phyloP scores from a whole-genome alignment of 53 echinoderm and acorn worm genomes.

The Hippasteria phrygiana region DNA sequence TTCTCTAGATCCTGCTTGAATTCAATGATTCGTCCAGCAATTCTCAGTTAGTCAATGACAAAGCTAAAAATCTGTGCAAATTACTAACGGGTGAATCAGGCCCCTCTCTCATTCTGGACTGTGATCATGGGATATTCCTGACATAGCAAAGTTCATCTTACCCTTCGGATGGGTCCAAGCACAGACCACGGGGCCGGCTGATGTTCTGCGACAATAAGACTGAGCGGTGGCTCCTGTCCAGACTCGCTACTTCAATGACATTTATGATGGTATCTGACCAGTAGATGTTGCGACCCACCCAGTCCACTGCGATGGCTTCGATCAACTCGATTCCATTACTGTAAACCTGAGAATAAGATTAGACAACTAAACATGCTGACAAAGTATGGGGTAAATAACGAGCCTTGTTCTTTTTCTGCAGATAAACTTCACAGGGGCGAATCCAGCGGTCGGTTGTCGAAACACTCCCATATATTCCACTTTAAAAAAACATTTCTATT shows the following conservation, averaged over 20 bases:
- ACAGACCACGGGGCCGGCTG: slow-evolving; percentile 32
- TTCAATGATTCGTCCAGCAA: too few species aligned
- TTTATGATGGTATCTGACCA: slow-evolving; percentile 62
- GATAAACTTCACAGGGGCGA: neutral
- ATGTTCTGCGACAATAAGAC: slow-evolving; percentile 60
- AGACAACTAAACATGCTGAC: too few species aligned
- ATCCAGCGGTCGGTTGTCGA: too few species aligned
- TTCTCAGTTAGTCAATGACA: too few species aligned
- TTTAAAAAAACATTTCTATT: too few species aligned
- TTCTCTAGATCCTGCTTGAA: too few species aligned
- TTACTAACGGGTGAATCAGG: too few species aligned
- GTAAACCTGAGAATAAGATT: slow-evolving; percentile 42
- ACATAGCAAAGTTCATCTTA: slow-evolving; percentile 40
- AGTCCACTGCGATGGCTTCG: slow-evolving; percentile 73
- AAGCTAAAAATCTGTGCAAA: too few species aligned
- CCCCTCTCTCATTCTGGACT: too few species aligned
- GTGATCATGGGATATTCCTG: too few species aligned
- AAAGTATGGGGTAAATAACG: neutral
- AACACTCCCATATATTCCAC: too few species aligned
- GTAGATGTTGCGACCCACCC: slow-evolving; percentile 80
- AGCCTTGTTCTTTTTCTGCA: neutral
- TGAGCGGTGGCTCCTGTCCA: slow-evolving; percentile 64
- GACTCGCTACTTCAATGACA: slow-evolving; percentile 67
- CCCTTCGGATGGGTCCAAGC: slow-evolving; percentile 78
- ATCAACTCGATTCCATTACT: slow-evolving; percentile 57